Evolutionary conservation across 2,888 invertebrate species (phyloP), one percentile per base, ranked within the genome.

Genomic region (Cloeon dipterum): DNA sequence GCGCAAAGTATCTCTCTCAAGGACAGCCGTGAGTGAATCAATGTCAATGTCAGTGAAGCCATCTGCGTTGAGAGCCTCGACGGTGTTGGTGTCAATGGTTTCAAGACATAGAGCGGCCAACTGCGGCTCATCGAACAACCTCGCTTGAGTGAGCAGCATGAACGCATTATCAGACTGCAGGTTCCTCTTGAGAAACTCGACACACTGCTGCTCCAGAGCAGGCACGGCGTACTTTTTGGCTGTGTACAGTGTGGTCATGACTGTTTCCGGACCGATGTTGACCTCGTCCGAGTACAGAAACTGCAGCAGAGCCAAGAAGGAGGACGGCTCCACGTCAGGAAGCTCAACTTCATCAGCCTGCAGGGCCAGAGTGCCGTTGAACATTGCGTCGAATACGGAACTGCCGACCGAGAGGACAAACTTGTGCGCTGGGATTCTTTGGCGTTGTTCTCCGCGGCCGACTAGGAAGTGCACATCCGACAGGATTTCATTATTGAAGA

Each of bases 211-310:
- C 49, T 83, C 83, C 42, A 85, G 55, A 3, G 79, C 76, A 1
- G 79, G 77, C 0, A 85, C 78, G 2, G 79, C 81, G 58, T 85
- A 85, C 47, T 85, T 83, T 49, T 83, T 83, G 5, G 83, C 83
- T 1, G 82, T 76, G 47, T 85, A 85, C 35, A 85, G 53, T 0
- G 81, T 81, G 2, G 79, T 75, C 81, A 83, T 82, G 2, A 85
- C 83, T 49, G 75, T 77, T 50, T 83, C 82, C 1, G 82, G 77
- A 7, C 75, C 79, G 46, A 85, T 79, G 40, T 73, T 67, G 10
- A 82, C 77, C 51, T 81, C 78, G 57, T 85, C 83, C 0, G 81
- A 75, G 51, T 83, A 83, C 37, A 74, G 57, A 54, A 72, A 74
- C 52, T 64, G 67, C 26, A 83, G 59, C 37, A 83, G 62, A 42